These are phyloP conservation scores for Drosophila repletoides DNA, from an alignment of 1,140 invertebrate species.

Conservation along the genomic window DNA sequence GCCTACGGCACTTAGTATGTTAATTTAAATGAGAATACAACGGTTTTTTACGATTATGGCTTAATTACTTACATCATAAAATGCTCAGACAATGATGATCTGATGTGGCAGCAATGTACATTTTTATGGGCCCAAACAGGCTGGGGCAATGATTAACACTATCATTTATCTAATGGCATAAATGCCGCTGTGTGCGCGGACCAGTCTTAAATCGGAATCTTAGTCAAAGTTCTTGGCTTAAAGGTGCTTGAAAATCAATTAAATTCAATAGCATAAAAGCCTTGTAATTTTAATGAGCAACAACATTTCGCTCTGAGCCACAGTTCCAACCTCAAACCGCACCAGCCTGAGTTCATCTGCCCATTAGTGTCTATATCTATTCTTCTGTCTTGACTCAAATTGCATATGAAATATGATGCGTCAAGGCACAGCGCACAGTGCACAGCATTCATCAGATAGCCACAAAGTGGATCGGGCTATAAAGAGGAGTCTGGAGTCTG, in stretches of 20 bases:
- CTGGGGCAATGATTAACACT: slow-evolving; percentile 61
- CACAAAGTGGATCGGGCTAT: slow-evolving; percentile 38
- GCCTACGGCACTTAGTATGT: slow-evolving; percentile 50
- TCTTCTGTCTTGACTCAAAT: slow-evolving; percentile 20
- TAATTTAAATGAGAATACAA: slow-evolving; percentile 76
- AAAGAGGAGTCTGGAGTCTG: slow-evolving; percentile 16
- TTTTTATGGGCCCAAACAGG: slow-evolving; percentile 38
- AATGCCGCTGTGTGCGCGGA: slow-evolving; percentile 10
- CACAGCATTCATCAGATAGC: slow-evolving; percentile 51
- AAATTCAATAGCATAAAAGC: slow-evolving; percentile 41
- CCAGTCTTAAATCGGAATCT: neutral
- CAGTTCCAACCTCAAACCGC: neutral
- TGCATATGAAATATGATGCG: slow-evolving; percentile 55
- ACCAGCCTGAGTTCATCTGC: slow-evolving; percentile 1
- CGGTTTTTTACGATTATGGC: slow-evolving; percentile 76
- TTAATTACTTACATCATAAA: slow-evolving; percentile 70
- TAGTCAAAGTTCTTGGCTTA: neutral
- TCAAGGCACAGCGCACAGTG: slow-evolving; percentile 19
- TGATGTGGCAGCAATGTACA: slow-evolving; percentile 31
- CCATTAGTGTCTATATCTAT: slow-evolving; percentile 32
- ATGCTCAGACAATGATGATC: slow-evolving; percentile 37
- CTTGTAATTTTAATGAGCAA: slow-evolving; percentile 40
- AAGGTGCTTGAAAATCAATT: slow-evolving; percentile 74
- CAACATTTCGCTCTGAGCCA: slow-evolving; percentile 5
- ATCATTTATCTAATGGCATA: slow-evolving; percentile 63